A percentile compares a stretch with the other conserved stretches of the same genome.
Conservation (phyloP, 2,113 vertebrate species). For the Tonatia bakeri region DNA sequence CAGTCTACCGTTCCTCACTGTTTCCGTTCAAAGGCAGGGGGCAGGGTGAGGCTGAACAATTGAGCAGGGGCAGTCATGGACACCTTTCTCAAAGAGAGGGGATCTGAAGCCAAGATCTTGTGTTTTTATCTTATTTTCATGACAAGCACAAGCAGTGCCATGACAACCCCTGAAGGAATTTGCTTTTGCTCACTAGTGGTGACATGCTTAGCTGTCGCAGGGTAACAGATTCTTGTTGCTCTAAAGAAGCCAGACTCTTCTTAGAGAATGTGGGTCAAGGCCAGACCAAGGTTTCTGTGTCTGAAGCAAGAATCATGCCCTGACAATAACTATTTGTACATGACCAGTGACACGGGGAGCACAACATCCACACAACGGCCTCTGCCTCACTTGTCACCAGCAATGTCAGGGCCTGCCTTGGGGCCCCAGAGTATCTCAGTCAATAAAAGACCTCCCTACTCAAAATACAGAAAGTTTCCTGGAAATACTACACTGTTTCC, state of each 20-base stretch:
- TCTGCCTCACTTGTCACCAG: accelerated
- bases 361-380: accelerated
- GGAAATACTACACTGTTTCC: background rate
- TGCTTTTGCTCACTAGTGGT: background rate
- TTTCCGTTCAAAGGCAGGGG: background rate
- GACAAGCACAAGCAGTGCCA: background rate
- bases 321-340: background rate
- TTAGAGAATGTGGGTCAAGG: constrained; percentile 63
- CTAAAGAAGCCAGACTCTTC: background rate
- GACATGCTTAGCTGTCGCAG: background rate
- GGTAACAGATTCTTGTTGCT: background rate
- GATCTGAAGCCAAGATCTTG: background rate
- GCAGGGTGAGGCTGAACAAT: background rate
- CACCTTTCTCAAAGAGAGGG: background rate
- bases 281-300: constrained; percentile 45
- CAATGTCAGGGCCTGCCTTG: background rate
- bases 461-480: background rate
- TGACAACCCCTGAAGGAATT: background rate
- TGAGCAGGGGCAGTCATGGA: background rate
- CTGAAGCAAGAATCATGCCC: background rate
- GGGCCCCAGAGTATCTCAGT: background rate
- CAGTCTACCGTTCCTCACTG: background rate
- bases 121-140: background rate
- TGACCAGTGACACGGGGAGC: background rate
- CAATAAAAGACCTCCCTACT: background rate